These are phyloP conservation scores for Heliconius melpomene DNA, from an alignment of 1,140 invertebrate genomes.

Conservation along the genomic window DNA sequence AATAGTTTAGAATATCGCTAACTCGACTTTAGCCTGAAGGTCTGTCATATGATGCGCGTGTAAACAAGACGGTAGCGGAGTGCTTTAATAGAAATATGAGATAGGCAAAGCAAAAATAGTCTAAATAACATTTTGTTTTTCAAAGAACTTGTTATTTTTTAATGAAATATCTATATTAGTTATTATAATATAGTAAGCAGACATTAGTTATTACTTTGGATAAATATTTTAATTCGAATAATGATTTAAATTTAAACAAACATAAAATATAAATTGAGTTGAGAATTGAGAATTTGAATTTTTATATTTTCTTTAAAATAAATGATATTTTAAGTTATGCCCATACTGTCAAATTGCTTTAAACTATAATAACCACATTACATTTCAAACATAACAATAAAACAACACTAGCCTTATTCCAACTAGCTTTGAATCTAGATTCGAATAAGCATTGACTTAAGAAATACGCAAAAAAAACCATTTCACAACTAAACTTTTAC, in stretches of 20 bases:
- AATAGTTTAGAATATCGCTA: slow-evolving; percentile 27
- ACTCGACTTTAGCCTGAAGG: slow-evolving; percentile 3
- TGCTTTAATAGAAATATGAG: background rate
- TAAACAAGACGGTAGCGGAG: slow-evolving; percentile 21
- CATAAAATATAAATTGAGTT: too few relatives aligned
- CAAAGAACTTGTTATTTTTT: too few relatives aligned
- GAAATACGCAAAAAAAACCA: background rate
- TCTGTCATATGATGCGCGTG: slow-evolving; percentile 30
- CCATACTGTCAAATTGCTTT: background rate
- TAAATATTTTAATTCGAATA: too few relatives aligned
- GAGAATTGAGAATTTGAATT: too few relatives aligned
- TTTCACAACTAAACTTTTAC: background rate
- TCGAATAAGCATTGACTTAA: background rate
- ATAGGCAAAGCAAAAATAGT: background rate
- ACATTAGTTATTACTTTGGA: too few relatives aligned
- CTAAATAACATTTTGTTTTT: background rate
- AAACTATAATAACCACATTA: background rate
- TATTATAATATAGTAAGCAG: too few relatives aligned
- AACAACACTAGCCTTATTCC: too few relatives aligned
- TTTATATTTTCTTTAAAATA: background rate
- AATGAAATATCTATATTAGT: too few relatives aligned
- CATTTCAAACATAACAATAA: background rate
- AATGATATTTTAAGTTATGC: background rate
- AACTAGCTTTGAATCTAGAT: too few relatives aligned
- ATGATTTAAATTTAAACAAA: too few relatives aligned